phyloP scores from a whole-genome alignment of 2,888 invertebrate species.

The Ceriagrion tenellum region DNA sequence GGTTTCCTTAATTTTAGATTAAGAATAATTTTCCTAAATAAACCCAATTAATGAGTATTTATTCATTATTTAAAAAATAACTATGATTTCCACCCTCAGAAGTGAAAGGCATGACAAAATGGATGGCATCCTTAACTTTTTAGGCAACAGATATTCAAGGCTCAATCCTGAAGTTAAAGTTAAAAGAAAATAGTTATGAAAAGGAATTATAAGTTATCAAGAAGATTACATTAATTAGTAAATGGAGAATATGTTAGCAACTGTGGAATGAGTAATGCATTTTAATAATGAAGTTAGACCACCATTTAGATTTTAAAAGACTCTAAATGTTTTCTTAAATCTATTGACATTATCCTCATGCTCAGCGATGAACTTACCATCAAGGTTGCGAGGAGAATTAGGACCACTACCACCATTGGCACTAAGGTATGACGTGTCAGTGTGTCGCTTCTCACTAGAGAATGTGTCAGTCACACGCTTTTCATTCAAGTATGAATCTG shows the following conservation, averaged over 20 bases:
- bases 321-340: not conserved
- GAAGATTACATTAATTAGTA: not conserved
- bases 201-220: not conserved
- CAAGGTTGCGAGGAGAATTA: slow-evolving; percentile 44
- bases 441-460: slow-evolving; percentile 26
- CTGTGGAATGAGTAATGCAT: not conserved
- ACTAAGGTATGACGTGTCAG: not conserved
- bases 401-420: slow-evolving; percentile 44
- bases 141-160: not conserved
- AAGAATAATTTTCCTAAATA: too few species aligned
- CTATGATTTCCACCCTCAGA: too few species aligned
- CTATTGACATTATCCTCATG: not conserved
- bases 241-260: not conserved
- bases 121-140: not conserved
- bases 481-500: slow-evolving; percentile 52
- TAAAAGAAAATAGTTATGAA: not conserved
- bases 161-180: not conserved
- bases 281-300: not conserved
- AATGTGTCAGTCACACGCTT: slow-evolving; percentile 32
- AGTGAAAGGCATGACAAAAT: too few species aligned
- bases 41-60: too few species aligned
- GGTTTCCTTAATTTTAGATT: too few species aligned
- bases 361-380: slow-evolving; percentile 7
- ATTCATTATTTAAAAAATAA: too few species aligned
- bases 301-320: not conserved